Base-by-base conservation (phyloP, 2,797 vertebrate genomes). In the Botia almorhae region DNA sequence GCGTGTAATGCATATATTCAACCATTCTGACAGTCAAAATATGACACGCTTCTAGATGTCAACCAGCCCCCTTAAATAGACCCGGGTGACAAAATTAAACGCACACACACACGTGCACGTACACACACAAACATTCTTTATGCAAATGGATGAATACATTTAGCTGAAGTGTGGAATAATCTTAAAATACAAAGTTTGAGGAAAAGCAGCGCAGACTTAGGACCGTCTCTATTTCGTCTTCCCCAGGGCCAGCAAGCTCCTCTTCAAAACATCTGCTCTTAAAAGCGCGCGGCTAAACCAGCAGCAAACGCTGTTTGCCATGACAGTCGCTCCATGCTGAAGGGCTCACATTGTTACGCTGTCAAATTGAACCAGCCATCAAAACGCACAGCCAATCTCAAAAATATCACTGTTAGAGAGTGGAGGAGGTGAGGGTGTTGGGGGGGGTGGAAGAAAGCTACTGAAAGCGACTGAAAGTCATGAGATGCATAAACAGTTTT, bases 191-290 rank as follows among this genome's bases (percentile, higher is more conserved):
- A 89, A 82, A 81, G 68, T 88, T 84, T 77, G 82, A 80, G 43
- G 73, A 87, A 83, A 85, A 84, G 86, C 74, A 83, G 87, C 87
- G 83, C 83, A 86, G 76, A 83, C 23, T 26, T 26, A 26, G 23
- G 23, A 26, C 16, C 43, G 76, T 85, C 78, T 81, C 82, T 80
- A 70, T 83, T 86, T 64, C 23, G 50, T 64, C 83, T 89, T 85
- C 85, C 80, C 74, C 82, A 55, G 53, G 86, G 86, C 84, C 86
- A 82, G 82, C 39, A 8, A 43, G 39, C 87, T 90, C 36, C 81
- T 87, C 78, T 89, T 82, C 86, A 80, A 91, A 26, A 89, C 88
- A 88, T 86, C 85, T 88, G 82, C 83, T 87, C 87, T 84, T 79
- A 81, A 80, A 85, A 87, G 82, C 74, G 5, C 65, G 80, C 64